Conservation (phyloP, 2,113 vertebrate species). For the Sylvietta virens region DNA sequence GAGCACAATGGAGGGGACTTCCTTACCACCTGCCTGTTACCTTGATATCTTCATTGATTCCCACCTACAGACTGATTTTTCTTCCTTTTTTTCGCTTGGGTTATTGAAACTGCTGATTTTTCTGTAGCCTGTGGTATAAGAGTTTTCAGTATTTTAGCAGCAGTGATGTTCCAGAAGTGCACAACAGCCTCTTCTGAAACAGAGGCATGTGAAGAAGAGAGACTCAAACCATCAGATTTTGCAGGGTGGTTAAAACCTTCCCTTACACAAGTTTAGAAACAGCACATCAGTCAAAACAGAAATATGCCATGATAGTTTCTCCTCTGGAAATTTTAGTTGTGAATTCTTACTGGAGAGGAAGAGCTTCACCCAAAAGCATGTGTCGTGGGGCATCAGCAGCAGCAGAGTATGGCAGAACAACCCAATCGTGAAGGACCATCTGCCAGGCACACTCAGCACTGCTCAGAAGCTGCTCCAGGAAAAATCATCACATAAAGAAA, state of each 20-base stretch:
- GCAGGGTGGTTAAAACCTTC: background rate
- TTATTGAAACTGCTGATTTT: background rate
- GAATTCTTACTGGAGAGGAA: background rate
- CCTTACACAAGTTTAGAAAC: background rate
- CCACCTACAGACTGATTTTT: background rate
- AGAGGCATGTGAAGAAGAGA: background rate
- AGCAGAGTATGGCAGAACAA: background rate
- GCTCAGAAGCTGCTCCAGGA: conserved; percentile 32
- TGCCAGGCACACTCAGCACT: background rate
- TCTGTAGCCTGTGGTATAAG: background rate
- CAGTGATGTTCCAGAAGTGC: background rate
- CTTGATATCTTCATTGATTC: background rate
- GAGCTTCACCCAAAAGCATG: background rate
- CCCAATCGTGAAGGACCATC: rapidly evolving
- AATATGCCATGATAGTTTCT: background rate
- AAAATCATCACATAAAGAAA: background rate
- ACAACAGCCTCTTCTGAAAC: background rate
- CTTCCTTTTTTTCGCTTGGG: background rate
- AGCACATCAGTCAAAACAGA: background rate
- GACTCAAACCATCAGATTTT: background rate
- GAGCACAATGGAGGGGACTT: background rate
- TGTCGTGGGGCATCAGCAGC: background rate
- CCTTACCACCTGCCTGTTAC: background rate
- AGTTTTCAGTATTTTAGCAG: background rate
- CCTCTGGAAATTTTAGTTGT: background rate